Evolutionary conservation across 2,888 invertebrate genomes (phyloP).

Genomic region (Thecocarcelia acutangulata): DNA sequence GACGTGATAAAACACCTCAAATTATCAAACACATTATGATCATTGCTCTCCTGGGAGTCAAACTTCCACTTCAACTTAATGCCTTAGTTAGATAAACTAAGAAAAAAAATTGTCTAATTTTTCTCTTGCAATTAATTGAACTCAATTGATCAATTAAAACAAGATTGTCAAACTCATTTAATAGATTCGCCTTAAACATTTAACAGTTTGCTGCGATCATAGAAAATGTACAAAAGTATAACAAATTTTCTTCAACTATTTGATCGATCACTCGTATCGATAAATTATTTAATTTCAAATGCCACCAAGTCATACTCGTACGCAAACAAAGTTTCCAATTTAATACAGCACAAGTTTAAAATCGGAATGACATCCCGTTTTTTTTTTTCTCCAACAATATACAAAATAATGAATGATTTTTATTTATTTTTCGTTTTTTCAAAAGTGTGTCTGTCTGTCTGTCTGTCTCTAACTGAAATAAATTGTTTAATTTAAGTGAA

Average conservation of each 20-base stretch:
- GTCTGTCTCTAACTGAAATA: conserved; percentile 16
- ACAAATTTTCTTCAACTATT: conserved; percentile 36
- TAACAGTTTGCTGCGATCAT: not conserved
- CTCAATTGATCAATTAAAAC: conserved; percentile 68
- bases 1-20: no score
- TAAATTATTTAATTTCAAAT: conserved; percentile 52
- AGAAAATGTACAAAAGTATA: not conserved
- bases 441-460: not conserved
- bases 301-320: not conserved
- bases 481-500: conserved; percentile 46
- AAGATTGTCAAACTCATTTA: conserved; percentile 37
- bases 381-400: not conserved
- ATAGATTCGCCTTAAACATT: conserved; percentile 18
- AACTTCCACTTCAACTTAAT: not conserved
- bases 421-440: not conserved
- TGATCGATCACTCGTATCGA: conserved; percentile 57
- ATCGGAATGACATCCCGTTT: conserved; percentile 21
- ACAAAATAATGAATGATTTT: conserved; percentile 16
- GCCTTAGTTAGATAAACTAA: conserved; percentile 3
- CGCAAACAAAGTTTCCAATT: conserved; percentile 9
- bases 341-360: conserved; percentile 16
- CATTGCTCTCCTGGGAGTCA: no score
- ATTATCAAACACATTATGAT: no score
- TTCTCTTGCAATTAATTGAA: conserved; percentile 50
- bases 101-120: not conserved